Percentiles rank a stretch among this genome's conserved stretches.
Evolutionary conservation across 2,797 vertebrate genomes (phyloP).

Genomic region (Heterohyrax brucei): DNA sequence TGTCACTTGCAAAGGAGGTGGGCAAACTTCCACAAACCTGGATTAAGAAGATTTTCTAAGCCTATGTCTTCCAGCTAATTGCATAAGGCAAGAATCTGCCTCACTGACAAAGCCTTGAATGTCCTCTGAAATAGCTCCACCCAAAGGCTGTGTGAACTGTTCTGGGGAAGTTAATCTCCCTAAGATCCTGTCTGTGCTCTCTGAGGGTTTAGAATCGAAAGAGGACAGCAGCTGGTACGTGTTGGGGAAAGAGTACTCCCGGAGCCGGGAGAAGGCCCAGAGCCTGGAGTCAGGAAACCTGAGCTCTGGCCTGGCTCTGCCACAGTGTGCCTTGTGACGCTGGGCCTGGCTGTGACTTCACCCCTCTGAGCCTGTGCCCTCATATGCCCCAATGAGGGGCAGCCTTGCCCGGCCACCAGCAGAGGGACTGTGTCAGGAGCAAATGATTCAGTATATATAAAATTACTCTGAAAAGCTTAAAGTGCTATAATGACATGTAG

Average conservation of each 20-base stretch:
- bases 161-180: not conserved
- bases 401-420: constrained; percentile 12
- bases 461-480: constrained; percentile 12
- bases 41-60: not conserved
- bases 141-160: not conserved
- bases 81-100: constrained; percentile 23
- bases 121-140: not conserved
- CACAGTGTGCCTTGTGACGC: not conserved
- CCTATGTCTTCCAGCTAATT: not conserved
- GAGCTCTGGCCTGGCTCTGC: constrained; percentile 62
- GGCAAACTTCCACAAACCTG: not conserved
- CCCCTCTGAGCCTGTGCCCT: constrained; percentile 53
- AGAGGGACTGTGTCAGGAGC: not conserved
- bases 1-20: not conserved
- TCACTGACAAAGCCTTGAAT: not conserved
- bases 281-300: constrained; percentile 63
- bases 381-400: constrained; percentile 63
- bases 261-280: not conserved
- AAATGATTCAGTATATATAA: not conserved
- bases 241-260: not conserved
- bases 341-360: constrained; percentile 54
- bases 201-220: not conserved
- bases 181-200: not conserved
- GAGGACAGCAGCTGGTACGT: constrained; percentile 33
- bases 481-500: not conserved